Percentiles rank a stretch among this genome's conserved stretches.
Evolutionary conservation across 1,140 invertebrate species (phyloP).

Genomic region (Pissodes strobi): DNA sequence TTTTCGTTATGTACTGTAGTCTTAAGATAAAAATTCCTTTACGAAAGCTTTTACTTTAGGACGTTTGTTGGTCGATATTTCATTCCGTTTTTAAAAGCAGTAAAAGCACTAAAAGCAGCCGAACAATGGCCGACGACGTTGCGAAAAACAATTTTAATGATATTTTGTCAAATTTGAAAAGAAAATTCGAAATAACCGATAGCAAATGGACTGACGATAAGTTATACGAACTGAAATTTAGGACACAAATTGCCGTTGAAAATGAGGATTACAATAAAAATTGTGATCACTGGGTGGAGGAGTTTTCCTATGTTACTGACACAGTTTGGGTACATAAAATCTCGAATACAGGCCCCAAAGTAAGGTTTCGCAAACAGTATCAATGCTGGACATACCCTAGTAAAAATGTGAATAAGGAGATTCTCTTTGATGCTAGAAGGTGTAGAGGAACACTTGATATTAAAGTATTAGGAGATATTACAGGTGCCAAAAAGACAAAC

Average conservation of each 20-base stretch:
- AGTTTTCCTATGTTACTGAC: slow-evolving; percentile 51
- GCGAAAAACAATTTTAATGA: slow-evolving; percentile 35
- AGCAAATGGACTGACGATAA: slow-evolving; percentile 51
- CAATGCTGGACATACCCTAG: slow-evolving; percentile 52
- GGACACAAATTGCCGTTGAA: slow-evolving; percentile 49
- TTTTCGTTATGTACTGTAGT: not conserved
- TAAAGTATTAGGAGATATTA: slow-evolving; percentile 52
- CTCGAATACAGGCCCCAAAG: slow-evolving; percentile 55
- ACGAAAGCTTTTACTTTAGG: not conserved
- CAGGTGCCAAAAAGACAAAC: slow-evolving; percentile 45
- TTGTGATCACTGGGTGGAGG: slow-evolving; percentile 54
- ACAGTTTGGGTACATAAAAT: slow-evolving; percentile 55
- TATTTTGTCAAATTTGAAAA: slow-evolving; percentile 46
- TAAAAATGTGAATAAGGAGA: slow-evolving; percentile 48
- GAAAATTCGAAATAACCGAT: slow-evolving; percentile 51
- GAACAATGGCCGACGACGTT: slow-evolving; percentile 46
- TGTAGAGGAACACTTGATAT: slow-evolving; percentile 53
- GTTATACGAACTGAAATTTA: slow-evolving; percentile 51
- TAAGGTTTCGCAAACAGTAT: slow-evolving; percentile 54
- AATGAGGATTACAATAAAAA: slow-evolving; percentile 51
- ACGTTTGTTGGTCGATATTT: slow-evolving; percentile 41
- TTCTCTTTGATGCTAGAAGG: slow-evolving; percentile 51
- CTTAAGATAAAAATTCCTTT: slow-evolving; percentile 1
- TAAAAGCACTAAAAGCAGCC: not conserved
- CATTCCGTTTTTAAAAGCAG: slow-evolving; percentile 17